Evolutionary conservation across 2,113 vertebrate genomes (phyloP), one percentile per base, ranked within the genome.

Genomic region (Tamias sibiricus): DNA sequence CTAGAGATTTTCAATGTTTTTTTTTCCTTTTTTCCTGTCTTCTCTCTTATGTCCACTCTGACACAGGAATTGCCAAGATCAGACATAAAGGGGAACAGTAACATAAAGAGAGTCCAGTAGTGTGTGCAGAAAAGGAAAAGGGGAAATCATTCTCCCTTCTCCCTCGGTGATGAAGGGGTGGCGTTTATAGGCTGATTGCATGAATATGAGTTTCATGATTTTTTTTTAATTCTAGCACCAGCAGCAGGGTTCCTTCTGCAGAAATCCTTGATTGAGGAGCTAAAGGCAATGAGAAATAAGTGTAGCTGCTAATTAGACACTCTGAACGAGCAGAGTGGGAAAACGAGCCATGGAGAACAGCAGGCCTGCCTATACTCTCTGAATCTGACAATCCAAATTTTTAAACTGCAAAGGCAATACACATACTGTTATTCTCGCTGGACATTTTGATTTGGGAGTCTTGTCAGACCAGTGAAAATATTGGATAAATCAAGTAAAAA

Each of bases 381-480:
- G 74, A 94, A 88, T 96, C 98, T 98, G 97, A 98, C 97, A 98
- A 93, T 96, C 97, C 96, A 82, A 22, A 96, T 97, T 98, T 97
- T 98, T 98, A 98, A 98, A 96, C 93, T 77, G 82, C 96, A 97
- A 98, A 97, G 52, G 75, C 20, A 80, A 24, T 26, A 59, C 71
- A 62, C 40, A 71, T 6, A 17, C 42, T 76, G 30, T n/a, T 97
- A 89, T 98, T 98, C 92, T 97, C 97, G 98, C 97, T 97, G 97
- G 98, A 98, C 94, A 96, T 98, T 98, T 98, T 96, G 92, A 98
- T 98, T 98, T 98, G 97, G 97, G 98, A 98, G 80, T 97, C 98
- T 96, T 98, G 98, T 98, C 96, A 98, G 95, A 93, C 83, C 97
- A 96, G 20, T 2, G 74, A 98, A 97, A 97, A 97, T 88, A 94